A percentile compares a stretch with the other conserved stretches of the same genome.
phyloP scores from a whole-genome alignment of 2,888 invertebrate genomes.

The Suillia variegata region DNA sequence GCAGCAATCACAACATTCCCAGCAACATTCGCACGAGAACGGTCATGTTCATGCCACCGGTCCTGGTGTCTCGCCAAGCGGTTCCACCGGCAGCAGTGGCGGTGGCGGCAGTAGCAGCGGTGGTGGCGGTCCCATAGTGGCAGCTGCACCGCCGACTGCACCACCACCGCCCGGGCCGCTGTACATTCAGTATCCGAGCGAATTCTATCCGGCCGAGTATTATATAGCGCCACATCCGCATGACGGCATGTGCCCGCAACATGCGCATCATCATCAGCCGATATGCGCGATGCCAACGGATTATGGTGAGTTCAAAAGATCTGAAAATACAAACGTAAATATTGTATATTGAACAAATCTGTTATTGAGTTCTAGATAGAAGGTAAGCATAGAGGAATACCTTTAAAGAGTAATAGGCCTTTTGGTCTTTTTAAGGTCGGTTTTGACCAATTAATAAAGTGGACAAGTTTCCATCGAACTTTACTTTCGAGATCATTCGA shows the following conservation, averaged over 20 bases:
- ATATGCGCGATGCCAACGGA: slow-evolving; percentile 77
- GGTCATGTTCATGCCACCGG: slow-evolving; percentile 38
- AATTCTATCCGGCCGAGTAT: slow-evolving; percentile 59
- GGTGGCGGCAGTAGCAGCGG: slow-evolving; percentile 31
- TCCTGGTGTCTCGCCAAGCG: slow-evolving; percentile 37
- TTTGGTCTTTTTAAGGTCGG: no score
- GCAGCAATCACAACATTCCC: slow-evolving; percentile 33
- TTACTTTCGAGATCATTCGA: no score
- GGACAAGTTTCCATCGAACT: no score
- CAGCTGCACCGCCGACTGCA: slow-evolving; percentile 37
- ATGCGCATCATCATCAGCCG: slow-evolving; percentile 65
- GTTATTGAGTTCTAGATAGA: no score
- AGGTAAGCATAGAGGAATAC: no score
- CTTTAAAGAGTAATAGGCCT: background rate
- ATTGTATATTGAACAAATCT: background rate
- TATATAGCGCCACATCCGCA: slow-evolving; percentile 60
- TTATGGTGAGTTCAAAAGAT: slow-evolving; percentile 69
- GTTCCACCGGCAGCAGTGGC: slow-evolving; percentile 37
- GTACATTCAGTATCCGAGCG: slow-evolving; percentile 59
- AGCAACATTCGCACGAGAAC: slow-evolving; percentile 40
- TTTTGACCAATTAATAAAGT: no score
- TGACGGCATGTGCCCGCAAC: slow-evolving; percentile 66
- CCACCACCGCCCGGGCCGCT: slow-evolving; percentile 50
- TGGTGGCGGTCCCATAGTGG: slow-evolving; percentile 45
- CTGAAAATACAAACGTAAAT: no score